Base-by-base conservation (phyloP, 2,113 vertebrate species). In the Brevimyrus niger region DNA sequence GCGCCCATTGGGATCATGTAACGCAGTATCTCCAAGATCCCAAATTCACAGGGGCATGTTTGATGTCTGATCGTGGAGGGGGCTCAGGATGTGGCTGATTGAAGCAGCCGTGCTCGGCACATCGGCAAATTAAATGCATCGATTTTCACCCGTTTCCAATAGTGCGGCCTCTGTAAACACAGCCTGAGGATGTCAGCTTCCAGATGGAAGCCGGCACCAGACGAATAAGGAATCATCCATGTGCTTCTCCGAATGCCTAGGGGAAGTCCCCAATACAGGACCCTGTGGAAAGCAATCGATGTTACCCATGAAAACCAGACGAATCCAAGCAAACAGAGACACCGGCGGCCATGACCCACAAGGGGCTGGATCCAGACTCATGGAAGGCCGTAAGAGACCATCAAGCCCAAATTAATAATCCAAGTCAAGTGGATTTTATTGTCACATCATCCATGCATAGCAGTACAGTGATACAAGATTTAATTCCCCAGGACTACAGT, bases 61-160 rank as follows among this genome's bases (percentile, higher is more conserved):
- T 89, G 80, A 55, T 65, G 35, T 38, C 42, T 90, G 89, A 91
- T 92, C 69, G 92, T 19, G 85, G n/a, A 91, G 91, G 55, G 89
- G 89, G 91, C 91, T 84, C 92, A 92, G 93, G 92, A 93, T 91
- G 93, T 91, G 93, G 94, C 93, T 95, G 94, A 96, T 94, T 95
- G 94, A 93, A 92, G 95, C 94, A 94, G 94, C 94, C 95, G 95
- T 95, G 94, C 94, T 93, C 94, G 94, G 91, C 95, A 94, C 94
- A 92, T 95, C 92, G 31, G 89, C 94, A 95, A 96, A 96, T 96
- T 94, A 96, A 95, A 95, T 93, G 93, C 92, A 96, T 96, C 95
- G 95, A 96, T 96, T 95, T 95, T 93, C 55, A 21, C 35, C 93
- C 91, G 90, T 88, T 84, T 89, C 80, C 53, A 91, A 90, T 88